Base-by-base conservation (phyloP, 2,888 invertebrate species). In the Stegophylla sp. region DNA sequence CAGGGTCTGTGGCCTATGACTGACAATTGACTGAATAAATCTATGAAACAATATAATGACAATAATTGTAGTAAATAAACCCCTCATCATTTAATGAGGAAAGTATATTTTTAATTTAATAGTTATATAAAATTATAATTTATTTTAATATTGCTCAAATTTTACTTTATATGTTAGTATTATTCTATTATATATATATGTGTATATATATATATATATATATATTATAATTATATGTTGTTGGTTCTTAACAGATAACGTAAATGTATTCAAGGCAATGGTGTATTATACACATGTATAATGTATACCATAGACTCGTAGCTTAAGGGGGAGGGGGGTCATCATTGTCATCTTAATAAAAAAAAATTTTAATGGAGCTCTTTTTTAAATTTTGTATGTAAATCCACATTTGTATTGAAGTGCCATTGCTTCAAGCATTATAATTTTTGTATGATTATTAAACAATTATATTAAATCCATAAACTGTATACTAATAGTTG, bases 11-110 rank as follows among this genome's bases (percentile, higher is more conserved):
- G 64, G 53, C 48, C 63, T 53, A 66, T 76, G 66, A 76, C 75
- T 76, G 75, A 76, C 53, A 76, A 76, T 53, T 76, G 75, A 76
- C 75, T 76, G 75, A 76, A 76, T 76, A 53, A 53, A 66, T 53
- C 64, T 43, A 64, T 53, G 23, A 63, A 51, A 75, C 41, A 51
- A 43, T 23, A 28, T 61, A 12, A 66, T 66, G 41, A 76, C 66
- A 66, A 66, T 64, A 75, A 64, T 51, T 48, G 28, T 74, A 63
- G 28, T 74, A 63, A 43, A 1, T 0, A 2, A 23, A 17, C 23
- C 7, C 7, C 45, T 64, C 63, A 12, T 34, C 48, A 34, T 45
- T 0, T 72, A 43, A 26, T 3, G 13, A 76, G n/a, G 26, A 17
- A 53, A 76, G 17, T 61, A 63, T 48, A 61, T 45, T 43, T 72